Conservation (phyloP, 2,113 vertebrate genomes). For the Macquaria ambigua region DNA sequence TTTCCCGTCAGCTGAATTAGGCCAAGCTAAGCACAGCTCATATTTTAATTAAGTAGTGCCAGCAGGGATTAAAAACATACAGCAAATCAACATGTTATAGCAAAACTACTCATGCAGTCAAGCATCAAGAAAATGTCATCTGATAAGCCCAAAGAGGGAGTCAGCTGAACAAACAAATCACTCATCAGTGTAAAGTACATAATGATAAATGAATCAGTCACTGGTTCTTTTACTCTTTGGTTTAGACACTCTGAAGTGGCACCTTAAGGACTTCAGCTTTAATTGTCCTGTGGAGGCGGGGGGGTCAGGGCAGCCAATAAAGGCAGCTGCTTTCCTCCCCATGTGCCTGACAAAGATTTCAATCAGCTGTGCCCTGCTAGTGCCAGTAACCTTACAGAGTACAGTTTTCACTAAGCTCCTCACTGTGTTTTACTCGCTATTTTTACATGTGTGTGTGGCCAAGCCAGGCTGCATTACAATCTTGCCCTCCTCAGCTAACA, state of each 20-base stretch:
- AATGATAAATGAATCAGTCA: constrained; percentile 54
- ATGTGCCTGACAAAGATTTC: constrained; percentile 48
- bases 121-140: constrained; percentile 31
- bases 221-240: constrained; percentile 30
- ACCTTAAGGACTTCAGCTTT: constrained; percentile 46
- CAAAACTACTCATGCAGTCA: constrained; percentile 31
- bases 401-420: constrained; percentile 23
- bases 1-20: constrained; percentile 5
- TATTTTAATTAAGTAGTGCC: constrained; percentile 38
- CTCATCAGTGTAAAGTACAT: constrained; percentile 51
- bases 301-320: constrained; percentile 46
- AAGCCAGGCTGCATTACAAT: constrained; percentile 8
- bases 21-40: background rate
- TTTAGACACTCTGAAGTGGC: constrained; percentile 48
- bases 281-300: constrained; percentile 42
- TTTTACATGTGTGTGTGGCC: background rate
- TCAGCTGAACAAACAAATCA: constrained; percentile 21
- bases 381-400: constrained; percentile 33
- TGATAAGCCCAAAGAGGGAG: constrained; percentile 30
- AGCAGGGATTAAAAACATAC: constrained; percentile 33
- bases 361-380: constrained; percentile 33
- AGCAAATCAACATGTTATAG: constrained; percentile 21
- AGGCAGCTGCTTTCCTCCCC: constrained; percentile 44
- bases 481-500: background rate
- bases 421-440: constrained; percentile 15